Conservation (phyloP, 2,113 vertebrate species). For the Larimichthys polyactis region DNA sequence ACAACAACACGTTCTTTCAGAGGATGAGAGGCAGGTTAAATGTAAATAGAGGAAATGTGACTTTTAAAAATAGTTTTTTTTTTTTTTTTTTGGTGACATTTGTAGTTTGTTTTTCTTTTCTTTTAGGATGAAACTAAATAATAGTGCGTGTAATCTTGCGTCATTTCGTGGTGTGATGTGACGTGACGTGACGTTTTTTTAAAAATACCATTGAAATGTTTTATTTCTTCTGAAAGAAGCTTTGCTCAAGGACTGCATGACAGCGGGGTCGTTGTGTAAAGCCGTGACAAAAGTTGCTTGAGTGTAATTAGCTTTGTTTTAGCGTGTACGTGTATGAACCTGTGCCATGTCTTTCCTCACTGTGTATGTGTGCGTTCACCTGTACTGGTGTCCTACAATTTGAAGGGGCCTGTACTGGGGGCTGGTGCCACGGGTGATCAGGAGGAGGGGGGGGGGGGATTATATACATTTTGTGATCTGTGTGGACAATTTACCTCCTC, state of each 20-base stretch:
- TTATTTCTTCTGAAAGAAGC: neutral
- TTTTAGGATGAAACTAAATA: neutral
- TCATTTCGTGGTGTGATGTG: neutral
- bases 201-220: neutral
- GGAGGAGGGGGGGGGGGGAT: neutral
- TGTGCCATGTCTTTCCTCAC: neutral
- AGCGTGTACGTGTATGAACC: neutral
- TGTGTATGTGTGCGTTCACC: neutral
- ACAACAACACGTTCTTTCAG: neutral
- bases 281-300: neutral
- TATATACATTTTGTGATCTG: constrained; percentile 13
- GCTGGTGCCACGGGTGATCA: neutral
- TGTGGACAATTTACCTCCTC: constrained; percentile 41
- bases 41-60: neutral
- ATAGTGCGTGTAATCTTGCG: neutral
- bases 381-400: too few relatives aligned
- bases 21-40: neutral
- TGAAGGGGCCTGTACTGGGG: too few relatives aligned
- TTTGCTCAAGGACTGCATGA: neutral
- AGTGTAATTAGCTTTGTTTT: too few relatives aligned
- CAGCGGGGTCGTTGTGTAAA: neutral
- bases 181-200: neutral
- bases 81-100: neutral
- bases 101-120: neutral
- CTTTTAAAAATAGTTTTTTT: constrained; percentile 4